Evolutionary conservation across 2,113 vertebrate genomes (phyloP).

Genomic region (Petaurus breviceps): DNA sequence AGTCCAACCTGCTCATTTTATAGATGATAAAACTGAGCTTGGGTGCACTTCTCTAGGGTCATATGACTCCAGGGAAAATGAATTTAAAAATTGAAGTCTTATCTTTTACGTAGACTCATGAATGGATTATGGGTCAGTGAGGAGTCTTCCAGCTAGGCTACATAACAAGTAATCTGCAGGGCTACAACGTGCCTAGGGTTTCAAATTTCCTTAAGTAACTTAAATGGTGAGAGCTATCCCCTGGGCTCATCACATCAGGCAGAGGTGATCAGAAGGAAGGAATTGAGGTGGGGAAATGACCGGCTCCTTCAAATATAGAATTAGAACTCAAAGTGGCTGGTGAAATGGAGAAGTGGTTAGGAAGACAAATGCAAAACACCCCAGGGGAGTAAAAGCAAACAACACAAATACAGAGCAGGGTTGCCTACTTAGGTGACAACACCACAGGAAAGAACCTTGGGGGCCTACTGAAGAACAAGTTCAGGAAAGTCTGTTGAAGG

Average conservation of each 20-base stretch:
- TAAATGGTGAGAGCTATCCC: background rate
- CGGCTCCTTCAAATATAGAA: background rate
- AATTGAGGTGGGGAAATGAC: background rate
- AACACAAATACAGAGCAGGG: background rate
- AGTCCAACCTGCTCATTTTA: background rate
- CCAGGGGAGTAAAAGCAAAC: background rate
- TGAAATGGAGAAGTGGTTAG: background rate
- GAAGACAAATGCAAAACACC: background rate
- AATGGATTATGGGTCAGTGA: background rate
- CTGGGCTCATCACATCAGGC: background rate
- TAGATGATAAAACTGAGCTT: background rate
- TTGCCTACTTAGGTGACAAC: background rate
- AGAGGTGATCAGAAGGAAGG: background rate
- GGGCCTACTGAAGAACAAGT: background rate
- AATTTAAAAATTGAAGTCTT: background rate
- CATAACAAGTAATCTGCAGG: background rate
- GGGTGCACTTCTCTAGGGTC: background rate
- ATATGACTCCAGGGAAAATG: background rate
- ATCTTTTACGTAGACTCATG: background rate
- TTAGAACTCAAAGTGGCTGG: background rate
- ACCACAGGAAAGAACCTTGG: background rate
- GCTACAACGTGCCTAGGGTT: background rate
- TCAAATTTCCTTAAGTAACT: background rate
- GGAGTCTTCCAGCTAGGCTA: background rate
- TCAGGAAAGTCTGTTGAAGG: background rate